These are phyloP conservation scores for Varroa destructor DNA, from an alignment of 1,140 invertebrate species.

Conservation along the genomic window DNA sequence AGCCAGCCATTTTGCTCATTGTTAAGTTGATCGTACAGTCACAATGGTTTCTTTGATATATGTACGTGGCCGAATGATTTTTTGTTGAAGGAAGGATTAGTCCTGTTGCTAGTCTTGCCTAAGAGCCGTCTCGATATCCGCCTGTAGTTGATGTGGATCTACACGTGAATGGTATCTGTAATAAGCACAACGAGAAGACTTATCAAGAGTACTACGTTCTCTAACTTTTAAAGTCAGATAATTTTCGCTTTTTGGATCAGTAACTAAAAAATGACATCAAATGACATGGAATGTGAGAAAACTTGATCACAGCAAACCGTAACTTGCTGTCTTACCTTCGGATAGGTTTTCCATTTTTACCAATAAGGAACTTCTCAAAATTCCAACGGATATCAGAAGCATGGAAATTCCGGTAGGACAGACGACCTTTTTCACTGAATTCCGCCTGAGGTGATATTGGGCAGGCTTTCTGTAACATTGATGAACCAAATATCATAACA, in stretches of 20 bases:
- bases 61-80: not conserved
- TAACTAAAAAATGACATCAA: not conserved
- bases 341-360: constrained; percentile 40
- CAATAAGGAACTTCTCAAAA: constrained; percentile 47
- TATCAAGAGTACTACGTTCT: not conserved
- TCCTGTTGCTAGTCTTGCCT: no score
- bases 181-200: not conserved
- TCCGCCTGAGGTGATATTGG: constrained; percentile 34
- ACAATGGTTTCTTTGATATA: not conserved
- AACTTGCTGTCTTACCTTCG: constrained; percentile 36
- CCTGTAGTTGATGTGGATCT: not conserved
- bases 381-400: constrained; percentile 45
- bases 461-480: constrained; percentile 33
- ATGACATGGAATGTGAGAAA: constrained; percentile 16
- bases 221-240: not conserved
- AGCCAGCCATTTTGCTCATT: not conserved
- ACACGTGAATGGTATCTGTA: not conserved
- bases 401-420: constrained; percentile 34
- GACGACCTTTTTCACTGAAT: constrained; percentile 34
- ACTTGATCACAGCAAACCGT: no score
- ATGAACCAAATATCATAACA: constrained; percentile 29
- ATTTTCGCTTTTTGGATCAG: not conserved
- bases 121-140: no score
- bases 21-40: not conserved
- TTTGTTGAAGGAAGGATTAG: no score